Evolutionary conservation across 2,113 vertebrate species (phyloP).

Genomic region (Corythoichthys haematopterus): DNA sequence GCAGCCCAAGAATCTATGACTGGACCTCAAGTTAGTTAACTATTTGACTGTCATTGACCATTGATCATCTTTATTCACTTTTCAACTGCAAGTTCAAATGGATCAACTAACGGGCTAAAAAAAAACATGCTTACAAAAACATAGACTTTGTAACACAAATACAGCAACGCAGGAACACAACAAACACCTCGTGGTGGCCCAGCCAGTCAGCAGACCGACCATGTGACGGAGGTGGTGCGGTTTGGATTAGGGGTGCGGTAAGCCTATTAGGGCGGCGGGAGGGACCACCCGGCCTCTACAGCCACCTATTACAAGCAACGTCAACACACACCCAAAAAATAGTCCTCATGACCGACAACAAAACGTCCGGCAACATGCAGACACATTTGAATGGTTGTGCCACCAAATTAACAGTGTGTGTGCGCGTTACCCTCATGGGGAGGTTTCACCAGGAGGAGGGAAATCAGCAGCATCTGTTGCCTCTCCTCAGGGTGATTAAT

Average conservation of each 20-base stretch:
- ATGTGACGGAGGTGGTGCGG: slow-evolving; percentile 62
- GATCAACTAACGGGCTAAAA: no score
- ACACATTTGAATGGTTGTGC: not conserved
- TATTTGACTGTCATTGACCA: no score
- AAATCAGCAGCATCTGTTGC: slow-evolving; percentile 68
- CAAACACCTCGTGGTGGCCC: slow-evolving; percentile 27
- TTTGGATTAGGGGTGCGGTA: slow-evolving; percentile 66
- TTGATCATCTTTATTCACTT: no score
- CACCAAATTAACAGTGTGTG: slow-evolving; percentile 8
- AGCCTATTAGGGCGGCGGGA: slow-evolving; percentile 68
- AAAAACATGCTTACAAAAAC: no score
- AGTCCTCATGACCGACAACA: slow-evolving; percentile 9
- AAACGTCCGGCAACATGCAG: slow-evolving; percentile 2
- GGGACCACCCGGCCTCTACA: slow-evolving; percentile 64
- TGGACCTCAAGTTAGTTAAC: no score
- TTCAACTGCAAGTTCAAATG: no score
- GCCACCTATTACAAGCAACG: slow-evolving; percentile 40
- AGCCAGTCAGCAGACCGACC: slow-evolving; percentile 66
- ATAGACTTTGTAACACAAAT: slow-evolving; percentile 4
- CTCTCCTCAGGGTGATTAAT: slow-evolving; percentile 58
- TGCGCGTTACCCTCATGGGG: slow-evolving; percentile 7
- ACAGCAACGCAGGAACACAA: slow-evolving; percentile 11
- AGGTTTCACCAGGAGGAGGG: slow-evolving; percentile 41
- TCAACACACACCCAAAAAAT: not conserved
- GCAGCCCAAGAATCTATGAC: no score